Conservation (phyloP, 1,140 invertebrate genomes). For the Drosophila sp. region DNA sequence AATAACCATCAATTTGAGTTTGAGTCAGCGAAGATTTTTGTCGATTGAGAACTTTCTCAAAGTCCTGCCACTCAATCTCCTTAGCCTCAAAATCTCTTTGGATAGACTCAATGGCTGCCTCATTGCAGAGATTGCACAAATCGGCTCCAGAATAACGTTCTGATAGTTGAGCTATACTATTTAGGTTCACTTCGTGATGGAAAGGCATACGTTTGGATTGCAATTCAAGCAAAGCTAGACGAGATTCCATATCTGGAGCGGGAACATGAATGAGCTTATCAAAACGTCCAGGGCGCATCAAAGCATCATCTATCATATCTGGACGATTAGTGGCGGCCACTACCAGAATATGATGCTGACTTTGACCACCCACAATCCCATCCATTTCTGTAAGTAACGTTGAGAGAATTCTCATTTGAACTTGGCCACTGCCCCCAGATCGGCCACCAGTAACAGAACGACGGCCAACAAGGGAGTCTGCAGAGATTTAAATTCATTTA, state of each 20-base stretch:
- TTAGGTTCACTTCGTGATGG: constrained; percentile 85
- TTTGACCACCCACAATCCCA: constrained; percentile 84
- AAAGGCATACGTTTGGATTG: constrained; percentile 86
- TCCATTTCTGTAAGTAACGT: constrained; percentile 89
- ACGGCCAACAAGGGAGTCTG: constrained; percentile 86
- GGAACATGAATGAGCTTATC: constrained; percentile 90
- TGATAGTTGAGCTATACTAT: constrained; percentile 86
- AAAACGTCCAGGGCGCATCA: constrained; percentile 90
- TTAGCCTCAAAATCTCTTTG: constrained; percentile 84
- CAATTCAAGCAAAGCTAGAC: constrained; percentile 86
- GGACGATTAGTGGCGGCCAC: constrained; percentile 91
- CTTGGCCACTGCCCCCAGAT: constrained; percentile 78
- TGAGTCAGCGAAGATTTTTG: constrained; percentile 85
- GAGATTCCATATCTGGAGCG: constrained; percentile 86
- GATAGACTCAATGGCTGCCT: constrained; percentile 88
- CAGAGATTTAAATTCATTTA: constrained; percentile 25
- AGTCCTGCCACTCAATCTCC: constrained; percentile 84
- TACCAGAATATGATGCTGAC: constrained; percentile 85
- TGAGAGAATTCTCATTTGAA: constrained; percentile 87
- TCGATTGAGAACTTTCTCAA: constrained; percentile 84
- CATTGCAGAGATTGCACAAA: constrained; percentile 88
- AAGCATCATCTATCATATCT: constrained; percentile 90
- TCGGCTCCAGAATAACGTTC: constrained; percentile 91
- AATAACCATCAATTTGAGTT: constrained; percentile 83
- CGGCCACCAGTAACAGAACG: constrained; percentile 75